Evolutionary conservation across 1,140 invertebrate species (phyloP).

Genomic region (Arion vulgaris): DNA sequence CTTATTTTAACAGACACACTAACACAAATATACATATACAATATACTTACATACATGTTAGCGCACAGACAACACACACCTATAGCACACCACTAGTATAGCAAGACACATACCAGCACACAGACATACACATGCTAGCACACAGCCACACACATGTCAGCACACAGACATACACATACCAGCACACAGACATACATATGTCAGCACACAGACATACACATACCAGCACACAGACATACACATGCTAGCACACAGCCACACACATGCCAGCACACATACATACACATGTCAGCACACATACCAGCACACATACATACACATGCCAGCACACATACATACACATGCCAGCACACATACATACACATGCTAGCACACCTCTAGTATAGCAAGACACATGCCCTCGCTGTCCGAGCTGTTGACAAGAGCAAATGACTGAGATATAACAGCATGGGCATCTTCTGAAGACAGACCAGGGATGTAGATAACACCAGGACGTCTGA

Average conservation of each 20-base stretch:
- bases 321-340: no score
- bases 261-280: no score
- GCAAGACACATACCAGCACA: neutral
- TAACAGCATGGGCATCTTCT: constrained; percentile 54
- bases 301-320: no score
- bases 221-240: neutral
- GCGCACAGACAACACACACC: no score
- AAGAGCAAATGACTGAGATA: constrained; percentile 54
- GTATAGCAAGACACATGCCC: constrained; percentile 64
- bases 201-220: constrained; percentile 60
- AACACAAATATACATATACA: no score
- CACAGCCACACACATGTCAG: constrained; percentile 63
- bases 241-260: constrained; percentile 32
- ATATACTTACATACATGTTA: no score
- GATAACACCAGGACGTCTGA: constrained; percentile 52
- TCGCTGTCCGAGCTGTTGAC: constrained; percentile 66
- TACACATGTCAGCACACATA: no score
- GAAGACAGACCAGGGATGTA: constrained; percentile 51
- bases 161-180: constrained; percentile 49
- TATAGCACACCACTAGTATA: neutral
- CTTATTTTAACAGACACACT: no score
- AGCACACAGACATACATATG: constrained; percentile 52
- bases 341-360: no score
- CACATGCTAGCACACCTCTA: constrained; percentile 61
- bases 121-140: constrained; percentile 34